Evolutionary conservation across 2,888 invertebrate genomes (phyloP), one percentile per base, ranked within the genome.

Genomic region (Trachelus stipa): DNA sequence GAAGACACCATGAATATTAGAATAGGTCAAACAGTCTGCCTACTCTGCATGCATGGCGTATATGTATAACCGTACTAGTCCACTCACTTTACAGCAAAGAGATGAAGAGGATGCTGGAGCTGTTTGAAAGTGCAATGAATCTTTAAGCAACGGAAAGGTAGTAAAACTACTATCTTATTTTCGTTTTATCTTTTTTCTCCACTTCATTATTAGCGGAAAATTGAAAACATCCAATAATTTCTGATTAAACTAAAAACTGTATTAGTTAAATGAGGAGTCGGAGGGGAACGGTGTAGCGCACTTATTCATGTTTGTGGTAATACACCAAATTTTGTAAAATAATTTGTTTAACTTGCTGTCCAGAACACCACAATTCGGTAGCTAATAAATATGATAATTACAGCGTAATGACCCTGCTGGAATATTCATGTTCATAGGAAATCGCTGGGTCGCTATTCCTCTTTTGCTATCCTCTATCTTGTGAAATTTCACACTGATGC

Each of bases 71-170:
- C 6, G 23, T 56, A 56, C 23, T 4, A 56, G 9, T 56, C 56
- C 34, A 73, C 37, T 11, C 82, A 77, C 75, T 34, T 83, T 85
- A 75, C 84, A 91, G 91, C 80, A 91, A 91, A 81, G 90, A 91
- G 80, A 88, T 91, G 84, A 91, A 90, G 79, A 89, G 90, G 81
- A 89, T 91, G 87, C 79, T 91, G 84, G 91, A 91, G 68, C 81
- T 91, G 34, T 90, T 91, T 80, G 91, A 91, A 80, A 87, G 83
- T 34, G 85, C 90, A 34, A 88, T 91, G 87, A 91, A 90, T 83
- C 76, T 90, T 73, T 89, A 78, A 88, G 37, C 30, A 68, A 23
- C 23, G 34, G 12, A 30, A 34, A 34, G 35, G 74, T 33, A 71
- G 4, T 31, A 30, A 34, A 30, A 56, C 9, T 23, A 23, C 23